Percentiles rank a stretch among this genome's conserved stretches.
These are phyloP conservation scores for Halictus ligatus DNA, from an alignment of 2,888 invertebrate genomes.

Conservation along the genomic window DNA sequence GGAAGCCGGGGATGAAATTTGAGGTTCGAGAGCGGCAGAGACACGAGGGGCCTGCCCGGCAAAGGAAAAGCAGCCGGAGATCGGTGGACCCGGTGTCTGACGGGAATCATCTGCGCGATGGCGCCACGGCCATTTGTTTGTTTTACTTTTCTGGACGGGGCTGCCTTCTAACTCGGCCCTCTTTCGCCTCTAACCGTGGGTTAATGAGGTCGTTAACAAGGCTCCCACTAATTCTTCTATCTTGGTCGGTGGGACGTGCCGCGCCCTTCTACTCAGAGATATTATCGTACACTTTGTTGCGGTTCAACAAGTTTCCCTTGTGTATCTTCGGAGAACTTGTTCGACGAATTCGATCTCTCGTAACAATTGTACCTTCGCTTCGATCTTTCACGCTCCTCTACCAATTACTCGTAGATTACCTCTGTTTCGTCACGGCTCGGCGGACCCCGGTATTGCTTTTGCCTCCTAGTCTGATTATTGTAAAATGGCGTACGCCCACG, in stretches of 20 bases:
- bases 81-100: conserved; percentile 72
- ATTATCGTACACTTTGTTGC: conserved; percentile 60
- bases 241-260: conserved; percentile 54
- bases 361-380: neutral
- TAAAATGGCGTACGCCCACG: neutral
- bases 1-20: conserved; percentile 76
- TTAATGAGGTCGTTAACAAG: conserved; percentile 81
- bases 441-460: neutral
- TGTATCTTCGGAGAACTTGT: neutral
- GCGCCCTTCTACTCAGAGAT: conserved; percentile 55
- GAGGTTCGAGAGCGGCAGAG: conserved; percentile 66
- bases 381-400: neutral
- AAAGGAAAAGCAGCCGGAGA: conserved; percentile 54
- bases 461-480: neutral
- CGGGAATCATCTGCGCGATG: conserved; percentile 83
- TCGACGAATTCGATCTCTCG: neutral
- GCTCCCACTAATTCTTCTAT: conserved; percentile 72
- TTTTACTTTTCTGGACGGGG: conserved; percentile 77
- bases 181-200: conserved; percentile 65
- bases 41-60: conserved; percentile 15
- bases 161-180: conserved; percentile 61
- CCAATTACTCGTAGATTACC: neutral
- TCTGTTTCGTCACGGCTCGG: neutral
- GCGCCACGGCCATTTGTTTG: conserved; percentile 83
- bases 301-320: conserved; percentile 24